Evolutionary conservation across 2,113 vertebrate genomes (phyloP).

Genomic region (Calypte anna): DNA sequence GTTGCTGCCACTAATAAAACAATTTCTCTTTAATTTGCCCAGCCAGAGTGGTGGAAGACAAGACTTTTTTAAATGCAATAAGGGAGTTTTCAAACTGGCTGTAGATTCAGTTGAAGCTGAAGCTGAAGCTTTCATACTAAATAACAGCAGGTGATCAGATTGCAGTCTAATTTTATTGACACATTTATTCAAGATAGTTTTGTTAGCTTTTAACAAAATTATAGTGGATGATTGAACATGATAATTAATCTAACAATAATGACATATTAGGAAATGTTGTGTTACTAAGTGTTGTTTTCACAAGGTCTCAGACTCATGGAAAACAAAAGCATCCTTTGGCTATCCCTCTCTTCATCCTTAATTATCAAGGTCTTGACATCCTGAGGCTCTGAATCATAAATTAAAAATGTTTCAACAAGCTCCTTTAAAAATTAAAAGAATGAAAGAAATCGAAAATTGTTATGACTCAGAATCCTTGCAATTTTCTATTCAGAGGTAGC

Average conservation of each 20-base stretch:
- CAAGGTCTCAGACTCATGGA: background rate
- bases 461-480: background rate
- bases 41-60: background rate
- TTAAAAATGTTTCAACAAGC: background rate
- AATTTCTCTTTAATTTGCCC: background rate
- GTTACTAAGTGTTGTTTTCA: background rate
- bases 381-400: conserved; percentile 2
- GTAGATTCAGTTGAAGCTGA: background rate
- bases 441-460: background rate
- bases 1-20: background rate
- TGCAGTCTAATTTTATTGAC: background rate
- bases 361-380: background rate
- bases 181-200: background rate
- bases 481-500: background rate
- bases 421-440: background rate
- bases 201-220: background rate
- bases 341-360: background rate
- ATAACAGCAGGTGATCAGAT: background rate
- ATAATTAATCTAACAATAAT: background rate
- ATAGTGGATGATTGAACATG: background rate
- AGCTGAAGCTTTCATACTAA: background rate
- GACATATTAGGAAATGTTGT: background rate
- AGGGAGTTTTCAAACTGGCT: background rate
- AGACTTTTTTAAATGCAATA: background rate
- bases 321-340: conserved; percentile 1